Evolutionary conservation across 2,797 vertebrate species (phyloP).

Genomic region (Triplophysa yarkandensis): DNA sequence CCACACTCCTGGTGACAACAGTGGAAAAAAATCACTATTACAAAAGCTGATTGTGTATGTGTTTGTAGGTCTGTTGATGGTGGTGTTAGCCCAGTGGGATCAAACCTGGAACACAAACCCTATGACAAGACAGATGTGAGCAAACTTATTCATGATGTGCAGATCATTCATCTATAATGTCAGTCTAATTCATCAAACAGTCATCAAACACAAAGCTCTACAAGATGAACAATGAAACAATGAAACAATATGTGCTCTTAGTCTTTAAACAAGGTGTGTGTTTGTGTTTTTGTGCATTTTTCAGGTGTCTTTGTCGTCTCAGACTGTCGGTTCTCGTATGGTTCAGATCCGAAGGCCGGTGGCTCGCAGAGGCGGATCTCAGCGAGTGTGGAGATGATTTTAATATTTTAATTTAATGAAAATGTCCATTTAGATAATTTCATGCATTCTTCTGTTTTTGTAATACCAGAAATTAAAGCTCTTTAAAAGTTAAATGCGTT

Average conservation of each 20-base stretch:
- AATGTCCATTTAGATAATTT: background rate
- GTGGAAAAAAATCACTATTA: background rate
- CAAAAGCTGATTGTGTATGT: conserved; percentile 10
- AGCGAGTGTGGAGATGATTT: conserved; percentile 36
- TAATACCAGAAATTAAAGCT: conserved; percentile 19
- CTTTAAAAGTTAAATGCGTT: background rate
- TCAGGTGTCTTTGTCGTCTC: background rate
- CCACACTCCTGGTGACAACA: background rate
- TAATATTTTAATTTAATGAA: background rate
- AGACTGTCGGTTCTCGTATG: background rate
- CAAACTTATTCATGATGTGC: too few species aligned
- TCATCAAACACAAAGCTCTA: too few species aligned
- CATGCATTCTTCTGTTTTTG: background rate
- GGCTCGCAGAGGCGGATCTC: conserved; percentile 26
- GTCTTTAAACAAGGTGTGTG: too few species aligned
- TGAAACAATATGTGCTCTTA: too few species aligned
- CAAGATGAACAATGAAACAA: too few species aligned
- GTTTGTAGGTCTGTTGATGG: conserved; percentile 35
- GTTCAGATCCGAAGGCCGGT: background rate
- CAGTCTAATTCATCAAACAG: too few species aligned
- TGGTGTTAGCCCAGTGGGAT: background rate
- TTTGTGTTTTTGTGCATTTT: background rate
- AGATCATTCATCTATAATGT: too few species aligned
- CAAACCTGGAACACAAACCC: conserved; percentile 30
- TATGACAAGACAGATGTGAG: conserved; percentile 38